Base-by-base conservation (phyloP, 2,113 vertebrate species). In the Lethenteron reissneri region DNA sequence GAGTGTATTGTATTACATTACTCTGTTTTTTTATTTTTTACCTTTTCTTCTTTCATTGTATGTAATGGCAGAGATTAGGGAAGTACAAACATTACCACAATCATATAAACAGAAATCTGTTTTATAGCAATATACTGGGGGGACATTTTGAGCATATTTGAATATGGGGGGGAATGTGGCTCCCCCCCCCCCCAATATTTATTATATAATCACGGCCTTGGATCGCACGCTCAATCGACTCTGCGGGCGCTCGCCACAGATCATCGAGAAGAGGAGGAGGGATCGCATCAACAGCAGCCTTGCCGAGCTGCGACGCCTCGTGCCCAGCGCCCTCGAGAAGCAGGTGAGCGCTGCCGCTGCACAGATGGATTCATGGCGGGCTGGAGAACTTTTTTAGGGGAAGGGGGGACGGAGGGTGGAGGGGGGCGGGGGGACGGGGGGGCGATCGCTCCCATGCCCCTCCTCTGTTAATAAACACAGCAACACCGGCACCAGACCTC, bases 211-310 rank as follows among this genome's bases (percentile, higher is more conserved):
- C 25, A 25, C 73, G 8, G 41, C 41, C 58, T 58, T 58, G 56
- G 57, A 4, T 72, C 11, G 56, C 70, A 4, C 57, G 17, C 57
- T 7, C 17, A 60, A 41, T 70, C 59, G 25, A 75, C 15, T 56
- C 41, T 70, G 73, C 25, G 57, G 12, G n/a, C 64, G 8, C 64
- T 68, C 25, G 64, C 64, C 64, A 17, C 74, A 96, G 91, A 89
- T 96, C 76, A 94, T 94, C 57, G 91, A 96, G 82, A 96, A 96
- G 78, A 81, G 88, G 69, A 86, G 89, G 69, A 81, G 91, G 0
- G 91, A 96, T 78, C 83, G 91, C 8, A 95, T 96, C 80, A 96
- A 95, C 80, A 90, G 88, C 82, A 94, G 89, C 78, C 83, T 96
- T 70, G 91, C 89, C 0, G 91, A 96, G 74, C 78, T 96, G 70